Evolutionary conservation across 2,888 invertebrate species (phyloP).

Genomic region (Machimus rusticus): DNA sequence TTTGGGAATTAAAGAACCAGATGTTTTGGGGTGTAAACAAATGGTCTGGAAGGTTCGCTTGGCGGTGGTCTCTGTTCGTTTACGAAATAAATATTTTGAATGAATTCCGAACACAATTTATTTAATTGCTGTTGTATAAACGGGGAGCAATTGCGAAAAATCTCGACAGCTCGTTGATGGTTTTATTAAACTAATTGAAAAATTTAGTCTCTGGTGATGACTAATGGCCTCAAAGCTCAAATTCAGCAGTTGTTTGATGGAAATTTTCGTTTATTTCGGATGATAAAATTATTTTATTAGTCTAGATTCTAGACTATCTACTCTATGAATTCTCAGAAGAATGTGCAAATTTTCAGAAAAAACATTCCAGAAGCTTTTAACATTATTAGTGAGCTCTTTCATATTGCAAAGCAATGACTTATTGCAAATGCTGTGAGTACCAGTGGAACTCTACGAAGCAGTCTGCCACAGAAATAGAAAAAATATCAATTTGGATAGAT

Average conservation of each 20-base stretch:
- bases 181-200: neutral
- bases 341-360: too few species aligned
- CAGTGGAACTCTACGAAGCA: too few species aligned
- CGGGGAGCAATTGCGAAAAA: neutral
- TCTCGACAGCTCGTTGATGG: neutral
- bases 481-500: too few species aligned
- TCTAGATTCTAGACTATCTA: too few species aligned
- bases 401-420: too few species aligned
- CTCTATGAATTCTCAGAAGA: too few species aligned
- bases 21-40: conserved; percentile 34
- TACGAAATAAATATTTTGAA: neutral
- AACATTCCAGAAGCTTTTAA: too few species aligned
- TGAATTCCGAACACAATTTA: neutral
- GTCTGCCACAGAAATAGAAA: too few species aligned
- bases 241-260: neutral
- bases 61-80: neutral
- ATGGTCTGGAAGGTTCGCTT: conserved; percentile 20
- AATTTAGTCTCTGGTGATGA: neutral
- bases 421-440: too few species aligned
- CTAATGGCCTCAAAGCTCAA: neutral
- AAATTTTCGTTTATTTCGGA: neutral
- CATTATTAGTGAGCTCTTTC: too few species aligned
- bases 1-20: neutral
- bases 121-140: neutral
- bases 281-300: too few species aligned